Base-by-base conservation (phyloP, 2,113 vertebrate species). In the Dendropsophus ebraccatus region DNA sequence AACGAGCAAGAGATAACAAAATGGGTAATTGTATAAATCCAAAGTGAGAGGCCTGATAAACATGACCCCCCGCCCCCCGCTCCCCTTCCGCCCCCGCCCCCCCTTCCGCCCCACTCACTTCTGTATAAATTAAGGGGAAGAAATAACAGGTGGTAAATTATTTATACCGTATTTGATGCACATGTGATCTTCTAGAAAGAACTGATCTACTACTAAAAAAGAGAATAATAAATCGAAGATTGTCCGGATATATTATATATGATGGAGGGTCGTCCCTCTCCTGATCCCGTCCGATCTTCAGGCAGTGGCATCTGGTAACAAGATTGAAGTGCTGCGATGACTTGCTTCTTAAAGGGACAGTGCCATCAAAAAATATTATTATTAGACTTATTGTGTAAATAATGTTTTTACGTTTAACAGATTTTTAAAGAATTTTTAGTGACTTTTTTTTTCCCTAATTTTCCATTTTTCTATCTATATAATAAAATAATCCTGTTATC, bases 11-110 rank as follows among this genome's bases (percentile, higher is more conserved):
- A 41, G 67, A 70, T 70, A 8, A 41, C 67, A 70, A 70, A 41
- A 70, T 41, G 35, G 67, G 67, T 70, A 41, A 70, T 70, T 70
- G 41, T 12, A 70, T 41, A 70, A 70, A 70, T 37, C 67, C 30
- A 70, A 70, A 70, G 30, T 70, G 17, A 21, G 67, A 70, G 67
- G 32, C 37, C 67, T 70, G 32, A 37, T 70, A 70, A 70, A 37
- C 32, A 41, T 70, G 23, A 17, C 8, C 67, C 35, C 28, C 8
- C 35, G 35, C 8, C 67, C 35, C 28, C 8, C 16, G 17, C 30
- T 30, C 67, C 9, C 47, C 41, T 3, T 3, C 41, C 41, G 8
- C 12, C 47, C 1, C 12, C 47, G 1, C 9, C 47, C 4, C 47
- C 47, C 12, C 4, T 13, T 10, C 6, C 2, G 12, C 35, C 65